These are phyloP conservation scores for Vireo griseus DNA, from an alignment of 2,797 vertebrate species.

Conservation along the genomic window DNA sequence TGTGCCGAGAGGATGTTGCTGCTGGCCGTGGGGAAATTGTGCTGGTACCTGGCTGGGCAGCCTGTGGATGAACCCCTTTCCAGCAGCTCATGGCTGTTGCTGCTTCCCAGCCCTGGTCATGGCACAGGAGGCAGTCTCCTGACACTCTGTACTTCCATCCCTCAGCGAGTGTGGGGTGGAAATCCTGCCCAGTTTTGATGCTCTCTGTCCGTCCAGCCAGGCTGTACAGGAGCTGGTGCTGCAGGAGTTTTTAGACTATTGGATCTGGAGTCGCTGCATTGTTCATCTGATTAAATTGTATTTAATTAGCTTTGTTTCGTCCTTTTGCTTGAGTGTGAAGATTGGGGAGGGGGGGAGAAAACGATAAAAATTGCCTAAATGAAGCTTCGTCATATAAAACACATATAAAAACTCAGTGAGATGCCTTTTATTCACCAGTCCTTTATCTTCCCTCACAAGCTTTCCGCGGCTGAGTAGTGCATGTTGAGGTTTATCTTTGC, in stretches of 20 bases:
- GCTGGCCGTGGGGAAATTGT: accelerated
- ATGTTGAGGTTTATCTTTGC: slow-evolving; percentile 78
- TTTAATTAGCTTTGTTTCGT: slow-evolving; percentile 69
- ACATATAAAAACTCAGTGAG: slow-evolving; percentile 71
- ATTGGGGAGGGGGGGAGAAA: neutral
- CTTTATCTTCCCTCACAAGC: slow-evolving; percentile 77
- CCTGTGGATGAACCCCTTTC: neutral
- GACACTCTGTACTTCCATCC: neutral
- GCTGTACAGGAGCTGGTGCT: neutral
- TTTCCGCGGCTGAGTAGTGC: slow-evolving; percentile 67
- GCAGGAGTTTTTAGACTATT: neutral
- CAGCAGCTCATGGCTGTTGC: neutral
- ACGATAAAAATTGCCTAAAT: slow-evolving; percentile 56
- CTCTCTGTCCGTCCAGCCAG: neutral
- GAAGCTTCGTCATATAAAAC: slow-evolving; percentile 72
- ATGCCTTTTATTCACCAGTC: slow-evolving; percentile 69
- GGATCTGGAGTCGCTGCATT: slow-evolving; percentile 46
- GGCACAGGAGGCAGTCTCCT: neutral
- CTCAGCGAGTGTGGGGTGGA: neutral
- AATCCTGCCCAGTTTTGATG: neutral
- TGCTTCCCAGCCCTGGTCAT: neutral
- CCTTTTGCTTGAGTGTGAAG: slow-evolving; percentile 66
- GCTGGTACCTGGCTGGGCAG: neutral
- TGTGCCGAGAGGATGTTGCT: neutral
- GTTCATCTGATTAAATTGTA: slow-evolving; percentile 68